Evolutionary conservation across 2,888 invertebrate genomes (phyloP).

Genomic region (Liodrosophila aerea): DNA sequence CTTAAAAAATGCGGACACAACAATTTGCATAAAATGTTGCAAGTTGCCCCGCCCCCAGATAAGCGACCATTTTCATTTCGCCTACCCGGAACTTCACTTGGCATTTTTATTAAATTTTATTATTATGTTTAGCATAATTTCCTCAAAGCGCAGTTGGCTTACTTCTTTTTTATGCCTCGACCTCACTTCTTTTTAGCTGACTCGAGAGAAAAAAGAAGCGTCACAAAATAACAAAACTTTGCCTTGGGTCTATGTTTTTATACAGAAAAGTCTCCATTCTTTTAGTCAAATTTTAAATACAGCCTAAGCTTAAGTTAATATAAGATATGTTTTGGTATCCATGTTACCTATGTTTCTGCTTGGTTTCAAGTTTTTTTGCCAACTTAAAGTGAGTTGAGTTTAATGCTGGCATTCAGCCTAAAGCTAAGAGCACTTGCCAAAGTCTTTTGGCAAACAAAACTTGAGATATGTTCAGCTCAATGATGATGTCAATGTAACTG

Average conservation of each 20-base stretch:
- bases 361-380: conserved; percentile 1
- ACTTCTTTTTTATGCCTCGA: conserved; percentile 12
- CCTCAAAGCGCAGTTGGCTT: conserved; percentile 9
- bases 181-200: conserved; percentile 1
- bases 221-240: conserved; percentile 3
- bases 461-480: conserved; percentile 12
- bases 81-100: conserved; percentile 23
- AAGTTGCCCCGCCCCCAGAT: conserved; percentile 32
- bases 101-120: conserved; percentile 71
- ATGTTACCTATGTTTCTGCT: no score
- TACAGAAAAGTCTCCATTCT: neutral
- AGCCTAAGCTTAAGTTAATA: no score
- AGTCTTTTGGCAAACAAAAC: conserved; percentile 40
- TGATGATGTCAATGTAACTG: neutral
- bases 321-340: no score
- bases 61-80: conserved; percentile 18
- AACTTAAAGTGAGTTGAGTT: conserved; percentile 11
- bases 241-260: neutral
- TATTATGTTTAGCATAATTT: conserved; percentile 75
- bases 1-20: conserved; percentile 36
- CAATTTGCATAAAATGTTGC: conserved; percentile 69
- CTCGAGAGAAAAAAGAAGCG: neutral
- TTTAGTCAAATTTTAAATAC: no score
- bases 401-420: conserved; percentile 26
- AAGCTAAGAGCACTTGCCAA: conserved; percentile 34